Percentiles rank a stretch among this genome's conserved stretches.
Evolutionary conservation across 1,140 invertebrate species (phyloP).

Genomic region (Drosophila repletoides): DNA sequence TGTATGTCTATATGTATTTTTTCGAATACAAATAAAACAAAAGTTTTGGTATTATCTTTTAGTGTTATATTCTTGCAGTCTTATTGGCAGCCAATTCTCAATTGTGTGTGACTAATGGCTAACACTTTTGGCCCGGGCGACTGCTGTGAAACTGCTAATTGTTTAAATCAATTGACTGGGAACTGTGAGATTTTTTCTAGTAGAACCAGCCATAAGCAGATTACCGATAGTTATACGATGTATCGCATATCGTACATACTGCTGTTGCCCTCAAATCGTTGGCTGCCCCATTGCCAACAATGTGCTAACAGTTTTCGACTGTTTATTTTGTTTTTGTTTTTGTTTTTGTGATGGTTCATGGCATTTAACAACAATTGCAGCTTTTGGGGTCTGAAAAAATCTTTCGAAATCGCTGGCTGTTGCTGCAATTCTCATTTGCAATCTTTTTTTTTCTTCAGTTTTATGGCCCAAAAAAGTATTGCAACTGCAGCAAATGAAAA

Average conservation of each 20-base stretch:
- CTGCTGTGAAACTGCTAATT: constrained; percentile 61
- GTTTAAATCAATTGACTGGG: constrained; percentile 42
- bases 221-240: neutral
- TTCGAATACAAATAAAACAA: constrained; percentile 48
- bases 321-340: neutral
- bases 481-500: constrained; percentile 31
- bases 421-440: constrained; percentile 32
- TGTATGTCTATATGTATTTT: constrained; percentile 19
- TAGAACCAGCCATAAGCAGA: constrained; percentile 1
- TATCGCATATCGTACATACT: neutral
- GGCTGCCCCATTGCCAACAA: neutral
- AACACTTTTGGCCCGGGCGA: constrained; percentile 2
- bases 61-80: constrained; percentile 9
- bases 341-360: constrained; percentile 13
- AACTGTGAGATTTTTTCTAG: too few species aligned
- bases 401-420: constrained; percentile 34
- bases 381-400: neutral
- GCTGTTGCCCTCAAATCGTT: constrained; percentile 3
- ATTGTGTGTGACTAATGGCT: constrained; percentile 65
- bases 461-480: constrained; percentile 43
- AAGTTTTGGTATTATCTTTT: constrained; percentile 19
- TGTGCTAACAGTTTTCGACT: neutral
- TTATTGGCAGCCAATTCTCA: constrained; percentile 52
- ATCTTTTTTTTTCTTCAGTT: constrained; percentile 17
- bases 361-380: constrained; percentile 29